Percentiles rank a stretch among this genome's conserved stretches.
Conservation (phyloP, 2,113 vertebrate species). For the Procapra przewalskii region DNA sequence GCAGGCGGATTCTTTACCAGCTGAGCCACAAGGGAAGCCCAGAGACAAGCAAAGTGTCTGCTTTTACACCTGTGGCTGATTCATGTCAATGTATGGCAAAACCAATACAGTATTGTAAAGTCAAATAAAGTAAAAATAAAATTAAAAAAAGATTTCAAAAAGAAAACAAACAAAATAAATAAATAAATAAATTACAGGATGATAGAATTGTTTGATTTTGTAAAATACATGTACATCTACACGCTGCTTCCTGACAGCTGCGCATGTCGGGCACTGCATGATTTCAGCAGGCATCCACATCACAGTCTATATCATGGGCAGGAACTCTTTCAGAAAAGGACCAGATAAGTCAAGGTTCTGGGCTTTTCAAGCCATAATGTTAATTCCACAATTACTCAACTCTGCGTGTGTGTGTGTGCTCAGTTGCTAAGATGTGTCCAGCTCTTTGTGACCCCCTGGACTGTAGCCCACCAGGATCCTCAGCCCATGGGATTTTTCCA, state of each 20-base stretch:
- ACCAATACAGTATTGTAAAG: too few species aligned
- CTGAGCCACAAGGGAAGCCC: neutral
- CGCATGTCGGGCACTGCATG: accelerated
- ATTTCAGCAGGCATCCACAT: too few species aligned
- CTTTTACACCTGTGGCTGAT: too few species aligned
- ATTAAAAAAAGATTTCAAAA: too few species aligned
- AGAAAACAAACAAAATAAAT: too few species aligned
- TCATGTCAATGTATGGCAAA: too few species aligned
- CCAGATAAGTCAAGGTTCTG: neutral
- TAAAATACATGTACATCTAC: accelerated
- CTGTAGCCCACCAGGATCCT: neutral
- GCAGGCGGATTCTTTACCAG: neutral
- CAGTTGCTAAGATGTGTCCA: neutral
- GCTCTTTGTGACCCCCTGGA: neutral
- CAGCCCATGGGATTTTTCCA: neutral
- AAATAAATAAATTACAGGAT: too few species aligned
- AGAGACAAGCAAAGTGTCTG: neutral
- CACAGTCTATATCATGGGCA: neutral
- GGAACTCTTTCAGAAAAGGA: neutral
- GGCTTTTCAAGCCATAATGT: neutral
- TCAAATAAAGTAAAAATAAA: too few species aligned
- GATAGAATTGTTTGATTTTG: too few species aligned
- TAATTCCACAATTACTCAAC: neutral
- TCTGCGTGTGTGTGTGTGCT: neutral
- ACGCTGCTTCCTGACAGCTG: accelerated